These are phyloP conservation scores for Drosophila fulvimacula DNA, from an alignment of 2,888 invertebrate genomes.

Conservation along the genomic window DNA sequence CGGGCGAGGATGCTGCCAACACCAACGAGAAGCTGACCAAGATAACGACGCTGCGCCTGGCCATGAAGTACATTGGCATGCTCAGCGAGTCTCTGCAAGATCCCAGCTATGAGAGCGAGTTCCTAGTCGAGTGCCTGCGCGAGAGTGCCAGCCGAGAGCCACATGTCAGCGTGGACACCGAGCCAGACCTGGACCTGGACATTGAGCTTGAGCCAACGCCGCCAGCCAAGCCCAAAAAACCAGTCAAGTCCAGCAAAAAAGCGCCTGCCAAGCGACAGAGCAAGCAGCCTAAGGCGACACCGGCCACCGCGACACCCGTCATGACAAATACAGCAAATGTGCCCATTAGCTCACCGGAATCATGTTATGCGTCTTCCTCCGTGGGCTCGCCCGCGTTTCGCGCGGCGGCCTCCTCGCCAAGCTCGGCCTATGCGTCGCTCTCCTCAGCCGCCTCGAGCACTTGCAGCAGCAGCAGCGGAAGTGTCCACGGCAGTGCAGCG, in stretches of 20 bases:
- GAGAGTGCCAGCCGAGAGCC: constrained; percentile 62
- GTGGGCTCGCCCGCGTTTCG: constrained; percentile 68
- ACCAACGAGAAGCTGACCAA: constrained; percentile 94
- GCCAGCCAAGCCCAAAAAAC: constrained; percentile 41
- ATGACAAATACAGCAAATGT: constrained; percentile 12
- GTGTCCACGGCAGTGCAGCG: constrained; percentile 40
- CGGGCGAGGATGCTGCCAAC: constrained; percentile 82
- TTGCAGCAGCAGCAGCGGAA: constrained; percentile 46
- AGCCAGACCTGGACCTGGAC: constrained; percentile 37
- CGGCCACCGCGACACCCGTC: constrained; percentile 4
- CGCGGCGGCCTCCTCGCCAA: constrained; percentile 63
- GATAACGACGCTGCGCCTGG: constrained; percentile 93
- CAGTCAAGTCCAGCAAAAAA: constrained; percentile 48
- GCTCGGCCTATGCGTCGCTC: constrained; percentile 70
- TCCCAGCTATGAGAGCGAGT: constrained; percentile 83
- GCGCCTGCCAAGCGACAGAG: constrained; percentile 54
- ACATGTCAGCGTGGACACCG: constrained; percentile 40
- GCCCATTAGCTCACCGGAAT: constrained; percentile 60
- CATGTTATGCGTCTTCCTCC: constrained; percentile 67
- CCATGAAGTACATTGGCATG: constrained; percentile 94
- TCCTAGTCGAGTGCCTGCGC: constrained; percentile 75
- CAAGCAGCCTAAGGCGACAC: constrained; percentile 42
- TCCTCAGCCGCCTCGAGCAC: constrained; percentile 56
- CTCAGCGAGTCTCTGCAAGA: constrained; percentile 88
- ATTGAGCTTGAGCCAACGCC: constrained; percentile 32